These are phyloP conservation scores for Camelus dromedarius DNA, from an alignment of 2,113 vertebrate species.

Conservation along the genomic window DNA sequence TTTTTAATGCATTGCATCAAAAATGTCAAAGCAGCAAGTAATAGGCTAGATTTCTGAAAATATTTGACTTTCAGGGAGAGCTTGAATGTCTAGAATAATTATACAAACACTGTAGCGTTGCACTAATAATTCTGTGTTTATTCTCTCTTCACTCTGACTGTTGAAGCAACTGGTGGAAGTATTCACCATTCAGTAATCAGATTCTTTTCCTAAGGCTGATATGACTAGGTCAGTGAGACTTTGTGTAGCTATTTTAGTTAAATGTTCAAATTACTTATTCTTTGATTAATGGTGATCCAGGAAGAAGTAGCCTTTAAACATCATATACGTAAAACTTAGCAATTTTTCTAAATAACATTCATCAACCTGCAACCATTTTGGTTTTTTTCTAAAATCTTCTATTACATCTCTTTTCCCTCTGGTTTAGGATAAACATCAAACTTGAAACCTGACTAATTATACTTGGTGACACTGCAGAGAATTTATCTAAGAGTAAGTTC, in stretches of 20 bases:
- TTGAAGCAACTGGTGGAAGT: neutral
- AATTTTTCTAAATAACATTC: neutral
- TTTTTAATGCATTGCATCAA: slow-evolving; percentile 1
- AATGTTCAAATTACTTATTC: neutral
- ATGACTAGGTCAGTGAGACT: neutral
- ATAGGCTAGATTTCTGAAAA: neutral
- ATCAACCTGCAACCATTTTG: neutral
- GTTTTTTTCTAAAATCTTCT: slow-evolving; percentile 22
- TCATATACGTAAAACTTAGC: neutral
- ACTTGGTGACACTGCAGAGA: neutral
- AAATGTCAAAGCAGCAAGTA: neutral
- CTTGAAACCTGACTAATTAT: slow-evolving; percentile 53
- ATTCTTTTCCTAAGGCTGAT: neutral
- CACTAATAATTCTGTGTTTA: neutral
- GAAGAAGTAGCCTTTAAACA: neutral
- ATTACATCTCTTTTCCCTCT: slow-evolving; percentile 4
- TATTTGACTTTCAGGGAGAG: neutral
- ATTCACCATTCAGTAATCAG: neutral
- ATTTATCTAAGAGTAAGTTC: slow-evolving; percentile 45
- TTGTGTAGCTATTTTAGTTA: neutral
- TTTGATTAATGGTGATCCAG: neutral
- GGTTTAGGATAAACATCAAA: slow-evolving; percentile 28
- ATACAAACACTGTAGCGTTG: neutral
- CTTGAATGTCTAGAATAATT: neutral
- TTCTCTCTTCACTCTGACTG: neutral